Evolutionary conservation across 1,140 invertebrate genomes (phyloP), one percentile per base, ranked within the genome.

Genomic region (Pteromalus puparum): DNA sequence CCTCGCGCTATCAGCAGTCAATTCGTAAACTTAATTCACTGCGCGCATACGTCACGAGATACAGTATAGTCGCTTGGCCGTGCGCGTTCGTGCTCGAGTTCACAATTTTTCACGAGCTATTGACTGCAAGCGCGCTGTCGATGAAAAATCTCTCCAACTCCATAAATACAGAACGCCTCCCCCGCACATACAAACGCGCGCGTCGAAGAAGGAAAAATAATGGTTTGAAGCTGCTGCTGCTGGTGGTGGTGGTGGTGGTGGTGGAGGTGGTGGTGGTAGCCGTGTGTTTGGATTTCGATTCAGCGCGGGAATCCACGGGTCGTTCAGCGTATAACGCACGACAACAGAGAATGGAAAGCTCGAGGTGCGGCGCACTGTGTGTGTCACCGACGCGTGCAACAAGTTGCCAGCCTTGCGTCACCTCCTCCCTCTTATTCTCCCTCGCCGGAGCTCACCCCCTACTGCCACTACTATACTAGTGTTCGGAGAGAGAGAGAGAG

Each of bases 371-470:
- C 61, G 26, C 76, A 38, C 42, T 84, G 65, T 83, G 28, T 81
- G 67, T 82, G 82, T 84, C 79, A 79, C 82, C 74, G 79, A 84
- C 46, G 48, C 70, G 82, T 82, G 82, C 85, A 86, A 86, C 85
- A 86, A 86, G 85, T 86, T 86, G 85, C 85, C 38, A 82, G 65
- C 61, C 67, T 84, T 70, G 74, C 73, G 38, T 78, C 67, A 74
- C 80, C 80, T 77, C 42, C 28, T 73, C 79, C 26, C 74, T 48
- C 38, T 53, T 67, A 21, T 18, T 24, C 24, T 76, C 42, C 12
- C 75, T 18, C 38, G 18, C 28, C 10, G 2, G 6, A 61, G 53
- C 21, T 18, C 4, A 61, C 53, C 53, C 48, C 53, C 53, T 61
- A 61, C 53, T n/a, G 53, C 53, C 7, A 61, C 15, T n/a, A 3